These are phyloP conservation scores for Umimayanthus kanabou DNA, from an alignment of 92 coral and sea anemone genomes.

Conservation along the genomic window DNA sequence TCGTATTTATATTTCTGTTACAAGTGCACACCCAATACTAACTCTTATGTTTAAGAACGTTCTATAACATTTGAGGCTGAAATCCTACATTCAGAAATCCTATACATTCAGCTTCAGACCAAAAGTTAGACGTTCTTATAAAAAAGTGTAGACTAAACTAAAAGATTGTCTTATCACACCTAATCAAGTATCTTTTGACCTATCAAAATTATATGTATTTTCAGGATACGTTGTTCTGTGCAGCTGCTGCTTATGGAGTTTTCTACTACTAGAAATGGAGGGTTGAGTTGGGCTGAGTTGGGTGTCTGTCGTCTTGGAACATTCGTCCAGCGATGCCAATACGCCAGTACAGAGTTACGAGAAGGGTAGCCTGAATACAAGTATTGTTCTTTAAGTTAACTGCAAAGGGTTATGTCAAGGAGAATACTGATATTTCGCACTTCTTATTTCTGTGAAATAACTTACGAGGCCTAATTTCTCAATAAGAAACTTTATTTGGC, in stretches of 20 bases:
- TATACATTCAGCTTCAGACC: no score
- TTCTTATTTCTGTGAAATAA: not conserved
- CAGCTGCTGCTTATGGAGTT: constrained; percentile 90
- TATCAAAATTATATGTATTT: not conserved
- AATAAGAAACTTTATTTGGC: not conserved
- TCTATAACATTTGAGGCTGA: no score
- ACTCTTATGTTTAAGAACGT: no score
- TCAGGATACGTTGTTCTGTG: constrained; percentile 92
- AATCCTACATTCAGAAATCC: no score
- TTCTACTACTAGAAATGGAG: constrained; percentile 70
- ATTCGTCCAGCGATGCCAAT: not conserved
- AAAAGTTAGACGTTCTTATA: no score
- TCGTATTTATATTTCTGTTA: no score
- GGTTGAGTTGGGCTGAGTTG: not conserved
- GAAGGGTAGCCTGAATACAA: not conserved
- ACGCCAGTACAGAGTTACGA: not conserved
- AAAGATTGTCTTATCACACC: not conserved
- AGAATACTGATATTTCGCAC: not conserved
- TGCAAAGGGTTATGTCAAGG: not conserved
- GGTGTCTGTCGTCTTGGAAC: not conserved
- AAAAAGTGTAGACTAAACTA: not conserved
- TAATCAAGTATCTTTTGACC: not conserved
- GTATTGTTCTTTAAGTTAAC: not conserved
- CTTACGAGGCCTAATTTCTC: no score
- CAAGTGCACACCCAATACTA: no score